Base-by-base conservation (phyloP, 2,797 vertebrate species). In the Rhabdophis nuchalis region DNA sequence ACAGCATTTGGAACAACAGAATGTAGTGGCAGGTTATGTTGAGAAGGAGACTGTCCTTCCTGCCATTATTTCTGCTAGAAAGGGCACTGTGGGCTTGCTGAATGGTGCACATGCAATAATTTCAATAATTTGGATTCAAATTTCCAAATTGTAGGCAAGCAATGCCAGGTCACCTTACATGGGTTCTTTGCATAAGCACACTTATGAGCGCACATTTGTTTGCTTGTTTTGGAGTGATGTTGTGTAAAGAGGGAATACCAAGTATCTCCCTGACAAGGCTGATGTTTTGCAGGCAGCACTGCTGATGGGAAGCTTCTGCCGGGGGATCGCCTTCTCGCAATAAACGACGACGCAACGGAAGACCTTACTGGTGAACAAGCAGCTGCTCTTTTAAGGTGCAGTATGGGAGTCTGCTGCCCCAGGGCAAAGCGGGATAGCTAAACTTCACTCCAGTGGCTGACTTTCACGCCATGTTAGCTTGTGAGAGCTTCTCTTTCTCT, bases 261-360 rank as follows among this genome's bases (percentile, higher is more conserved):
- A n/a, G 10, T 0, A 0, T 89, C 56, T 23, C 1, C 0, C 13
- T 96, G 25, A 94, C 6, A 0, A 1, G 0, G 5, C 56, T 0
- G 52, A 5, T 93, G 41, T n/a, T 87, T 94, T 0, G 0, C 96
- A 98, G 98, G 97, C 85, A 96, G 98, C 90, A 96, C 97, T 0
- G 97, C 97, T 0, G 97, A 98, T 0, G 97, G 98, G 91, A 98
- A 98, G 93, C 97, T 98, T 94, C 97, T 99, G 95, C 98, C 98
- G 0, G 99, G 99, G 0, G 99, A 99, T 96, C 99, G 98, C 95
- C 97, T 99, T 52, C 97, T 99, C 94, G 98, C 96, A 92, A 98
- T 99, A 97, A 99, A 99, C 97, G 98, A 98, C 9, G 96, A 98
- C 0, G 86, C 94, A 0, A 97, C 98, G 1, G 98, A 98, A 58